Evolutionary conservation across 2,113 vertebrate species (phyloP), one percentile per base, ranked within the genome.

Genomic region (Colinus virginianus): DNA sequence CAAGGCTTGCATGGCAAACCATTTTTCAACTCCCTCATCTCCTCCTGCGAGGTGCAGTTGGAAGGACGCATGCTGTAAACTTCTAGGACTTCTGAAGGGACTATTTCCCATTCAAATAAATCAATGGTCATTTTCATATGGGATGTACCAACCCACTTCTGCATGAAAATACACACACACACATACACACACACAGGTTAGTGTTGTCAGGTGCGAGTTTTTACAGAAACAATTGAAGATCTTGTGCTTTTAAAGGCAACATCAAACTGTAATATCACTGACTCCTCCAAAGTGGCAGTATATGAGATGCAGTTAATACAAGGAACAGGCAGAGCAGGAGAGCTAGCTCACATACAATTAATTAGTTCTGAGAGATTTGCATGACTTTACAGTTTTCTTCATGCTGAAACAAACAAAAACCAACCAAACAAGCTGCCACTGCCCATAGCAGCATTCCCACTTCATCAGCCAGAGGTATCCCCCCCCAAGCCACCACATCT

Each of bases 71-170:
- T 80, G 66, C 89, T 95, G 4, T 85, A 91, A 19, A 90, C 87
- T 93, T 97, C 97, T 75, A 98, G 78, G 32, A 75, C 40, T 49
- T 96, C 97, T 18, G 96, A 97, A 20, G 81, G 55, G 11, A 81
- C 93, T 1, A 95, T 58, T 67, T 78, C 84, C 93, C 95, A 94
- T 34, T 97, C 84, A n/a, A 86, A 93, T 66, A 97, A 92, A 59
- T 97, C 97, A 28, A 97, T 62, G 21, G 91, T 90, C 66, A 95
- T 95, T 88, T 94, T 90, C 2, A 38, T 89, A 74, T 90, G 90
- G 36, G 97, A 94, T 36, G 90, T 56, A 25, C 97, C 97, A 67
- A 98, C 96, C 98, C 97, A 98, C 25, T 95, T 97, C 98, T 98
- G 94, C 23, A 88, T 55, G 84, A 85, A 87, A 91, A 62, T 22